A percentile compares a stretch with the other conserved stretches of the same genome.
These are phyloP conservation scores for Anguilla anguilla DNA, from an alignment of 2,797 vertebrate genomes.

Conservation along the genomic window DNA sequence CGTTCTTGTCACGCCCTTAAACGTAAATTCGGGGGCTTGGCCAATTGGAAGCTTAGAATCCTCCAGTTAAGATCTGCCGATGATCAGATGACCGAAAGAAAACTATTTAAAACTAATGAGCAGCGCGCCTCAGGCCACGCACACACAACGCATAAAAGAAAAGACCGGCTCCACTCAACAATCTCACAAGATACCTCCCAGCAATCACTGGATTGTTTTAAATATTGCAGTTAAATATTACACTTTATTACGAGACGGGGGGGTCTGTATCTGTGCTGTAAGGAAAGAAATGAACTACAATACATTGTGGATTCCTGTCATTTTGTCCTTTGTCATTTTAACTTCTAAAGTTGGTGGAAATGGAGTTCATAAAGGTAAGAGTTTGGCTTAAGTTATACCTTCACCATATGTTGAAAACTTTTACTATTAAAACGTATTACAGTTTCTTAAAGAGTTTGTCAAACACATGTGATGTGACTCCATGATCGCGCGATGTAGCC, in stretches of 20 bases:
- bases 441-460: neutral
- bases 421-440: too few relatives aligned
- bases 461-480: neutral
- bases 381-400: neutral
- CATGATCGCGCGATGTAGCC: neutral
- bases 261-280: conserved; percentile 36
- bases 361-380: conserved; percentile 39
- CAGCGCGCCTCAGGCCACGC: conserved; percentile 52
- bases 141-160: conserved; percentile 40
- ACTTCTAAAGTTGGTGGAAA: conserved; percentile 27
- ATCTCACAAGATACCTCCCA: conserved; percentile 21
- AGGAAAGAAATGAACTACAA: conserved; percentile 60
- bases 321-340: conserved; percentile 40
- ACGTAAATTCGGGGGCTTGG: conserved; percentile 75
- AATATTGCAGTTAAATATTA: neutral
- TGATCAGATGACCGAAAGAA: conserved; percentile 79
- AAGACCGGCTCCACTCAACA: conserved; percentile 32
- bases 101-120: conserved; percentile 81
- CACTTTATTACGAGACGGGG: conserved; percentile 25
- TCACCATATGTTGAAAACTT: neutral
- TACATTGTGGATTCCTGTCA: conserved; percentile 60
- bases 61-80: conserved; percentile 70
- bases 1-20: conserved; percentile 66
- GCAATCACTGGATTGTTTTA: neutral
- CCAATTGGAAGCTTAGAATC: conserved; percentile 67